Evolutionary conservation across 2,888 invertebrate species (phyloP), one percentile per base, ranked within the genome.

Genomic region (Ypsolopha scabrella): DNA sequence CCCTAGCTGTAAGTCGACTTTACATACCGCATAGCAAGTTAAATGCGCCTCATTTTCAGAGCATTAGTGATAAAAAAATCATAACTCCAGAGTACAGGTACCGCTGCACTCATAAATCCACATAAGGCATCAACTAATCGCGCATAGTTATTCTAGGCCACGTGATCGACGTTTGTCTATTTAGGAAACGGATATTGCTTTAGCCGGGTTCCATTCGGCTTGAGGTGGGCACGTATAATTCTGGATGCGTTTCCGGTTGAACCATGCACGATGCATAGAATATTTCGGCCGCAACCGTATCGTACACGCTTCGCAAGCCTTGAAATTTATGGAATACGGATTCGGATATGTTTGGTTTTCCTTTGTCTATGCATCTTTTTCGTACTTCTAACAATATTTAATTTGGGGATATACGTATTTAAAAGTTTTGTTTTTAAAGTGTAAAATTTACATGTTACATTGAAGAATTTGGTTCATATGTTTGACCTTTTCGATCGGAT

Each of bases 151-250:
- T 86, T 85, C 85, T 69, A 72, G 75, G 80, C 83, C 75, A 70
- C 75, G 73, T 72, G 80, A 79, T 83, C 79, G 80, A 78, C 85
- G 81, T 78, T 81, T 80, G 80, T 82, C 85, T 83, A 83, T 85
- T 86, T 86, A 85, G 86, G 86, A 86, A 86, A 79, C 85, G 86
- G 86, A 86, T 82, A 85, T 83, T 80, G 82, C 82, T 81, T 83
- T 80, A 80, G 83, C 76, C 75, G 77, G 68, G 75, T 82, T 76
- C 85, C 80, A 83, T 85, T 81, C 81, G 81, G 80, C 78, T 75
- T 75, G 75, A 80, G 82, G 80, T 81, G 77, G 76, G 78, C 75
- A 75, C 46, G 51, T 85, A 83, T 78, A 48, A 53, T 44, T 48
- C 43, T 43, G 38, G 50, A 51, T 51, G 53, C 48, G 52, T 51